Evolutionary conservation across 2,888 invertebrate genomes (phyloP), one percentile per base, ranked within the genome.

Genomic region (Hololepta plana): DNA sequence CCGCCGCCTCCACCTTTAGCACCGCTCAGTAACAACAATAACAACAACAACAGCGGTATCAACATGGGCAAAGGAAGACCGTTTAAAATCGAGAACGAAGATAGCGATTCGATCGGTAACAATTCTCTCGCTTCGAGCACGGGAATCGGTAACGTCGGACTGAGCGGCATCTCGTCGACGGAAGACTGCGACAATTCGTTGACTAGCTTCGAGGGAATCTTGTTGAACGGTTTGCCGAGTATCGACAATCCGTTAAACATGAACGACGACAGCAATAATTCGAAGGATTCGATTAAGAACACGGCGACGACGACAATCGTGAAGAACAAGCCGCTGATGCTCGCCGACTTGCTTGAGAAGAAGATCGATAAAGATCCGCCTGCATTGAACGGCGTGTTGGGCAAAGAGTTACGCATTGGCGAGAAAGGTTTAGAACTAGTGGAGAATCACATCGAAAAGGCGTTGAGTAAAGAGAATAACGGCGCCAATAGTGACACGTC

Each of bases 271-370:
- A 64, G 68, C 24, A 62, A 62, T 26, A 51, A 53, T 41, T 53
- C 53, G 34, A 64, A 66, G 45, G 62, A 55, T 38, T 52, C 49
- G 22, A 36, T 48, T 24, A 47, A 41, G 35, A 42, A 40, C 33
- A 32, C 37, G 8, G 33, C 35, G 30, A 33, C 31, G 7, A 35
- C 30, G 10, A 40, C 33, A 32, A 47, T 47, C 32, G 38, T 36
- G 9, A 46, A 52, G 45, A 74, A 75, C 42, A 79, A 80, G 52
- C 61, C 60, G 1, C 39, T 66, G 25, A 79, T 84, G 74, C 57
- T 85, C 23, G 82, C 82, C 0, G 84, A 85, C 48, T 54, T 85
- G 26, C 56, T 87, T 3, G 85, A 87, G 46, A 73, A 80, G 43
- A 81, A 80, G 47, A 60, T 67, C 7, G 67, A 67, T 24, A 66